phyloP scores from a whole-genome alignment of 2,797 vertebrate genomes.

The Peromyscus melanophrys region DNA sequence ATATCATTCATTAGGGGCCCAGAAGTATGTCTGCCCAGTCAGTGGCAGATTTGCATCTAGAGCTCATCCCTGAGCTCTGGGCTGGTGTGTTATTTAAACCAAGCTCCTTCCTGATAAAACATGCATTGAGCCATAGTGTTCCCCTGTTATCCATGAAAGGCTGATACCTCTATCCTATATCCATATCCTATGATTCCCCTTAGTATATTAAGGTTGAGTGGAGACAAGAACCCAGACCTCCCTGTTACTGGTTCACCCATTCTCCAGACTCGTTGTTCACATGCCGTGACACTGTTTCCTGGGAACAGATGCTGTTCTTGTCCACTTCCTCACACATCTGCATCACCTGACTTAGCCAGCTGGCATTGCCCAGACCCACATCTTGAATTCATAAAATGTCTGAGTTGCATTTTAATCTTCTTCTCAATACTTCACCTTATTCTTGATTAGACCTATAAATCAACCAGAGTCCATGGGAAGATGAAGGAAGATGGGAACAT shows the following conservation, averaged over 20 bases:
- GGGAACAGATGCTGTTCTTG: background rate
- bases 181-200: background rate
- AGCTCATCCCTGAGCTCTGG: background rate
- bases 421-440: background rate
- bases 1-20: background rate
- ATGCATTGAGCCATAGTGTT: background rate
- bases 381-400: background rate
- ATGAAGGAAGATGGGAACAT: background rate
- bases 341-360: background rate
- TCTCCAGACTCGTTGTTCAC: background rate
- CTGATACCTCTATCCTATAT: background rate
- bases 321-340: too few species aligned
- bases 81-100: background rate
- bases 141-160: background rate
- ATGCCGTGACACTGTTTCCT: background rate
- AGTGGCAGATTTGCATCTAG: background rate
- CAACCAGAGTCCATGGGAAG: background rate
- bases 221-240: background rate
- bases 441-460: background rate
- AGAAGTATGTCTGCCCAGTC: too few species aligned
- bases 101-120: background rate
- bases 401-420: background rate
- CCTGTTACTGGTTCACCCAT: background rate
- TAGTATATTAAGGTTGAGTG: background rate
- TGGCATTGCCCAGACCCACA: background rate